Evolutionary conservation across 2,888 invertebrate genomes (phyloP), one percentile per base, ranked within the genome.

Genomic region (Drosophila diplacantha): DNA sequence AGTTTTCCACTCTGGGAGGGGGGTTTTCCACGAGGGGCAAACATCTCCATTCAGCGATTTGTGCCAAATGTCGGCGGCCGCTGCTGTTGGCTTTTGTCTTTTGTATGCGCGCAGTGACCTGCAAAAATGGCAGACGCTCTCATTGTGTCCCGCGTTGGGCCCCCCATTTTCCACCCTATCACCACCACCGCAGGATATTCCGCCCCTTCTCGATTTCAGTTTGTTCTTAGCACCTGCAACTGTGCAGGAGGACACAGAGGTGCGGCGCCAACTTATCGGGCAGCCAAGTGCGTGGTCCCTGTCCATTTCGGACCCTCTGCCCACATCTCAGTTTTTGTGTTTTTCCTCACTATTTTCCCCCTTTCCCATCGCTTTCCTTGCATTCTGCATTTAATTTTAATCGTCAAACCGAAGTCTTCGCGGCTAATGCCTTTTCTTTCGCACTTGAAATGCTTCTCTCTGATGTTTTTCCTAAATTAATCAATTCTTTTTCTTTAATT

Each of bases 81-180:
- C 56, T 38, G 38, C 54, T 38, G 34, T 41, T 54, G 52, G 31
- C 55, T 62, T 52, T 78, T 84, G 85, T 76, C 84, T 76, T 81
- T 81, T 81, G 85, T 83, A 72, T 79, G 77, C 77, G 85, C 85
- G 75, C 86, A 86, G 83, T 86, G 85, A 86, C 85, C 85, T 85
- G 86, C 85, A 75, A 85, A 86, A 86, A 81, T 74, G 80, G 84
- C 86, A 86, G 86, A 85, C 86, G 78, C 72, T 72, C 74, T 72
- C 72, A 75, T 75, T 80, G 81, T 79, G 75, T 53, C 62, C 69
- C 71, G 57, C 56, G 59, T 60, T 59, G 51, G 47, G 34, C 64
- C 47, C 26, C 65, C 31, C 26, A 32, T 24, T 35, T 7, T 50
- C 16, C 31, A 3, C 32, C 35, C 20, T 1, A 26, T 16, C 26